Conservation (phyloP, 2,113 vertebrate genomes). For the Brachyhypopomus gauderio region DNA sequence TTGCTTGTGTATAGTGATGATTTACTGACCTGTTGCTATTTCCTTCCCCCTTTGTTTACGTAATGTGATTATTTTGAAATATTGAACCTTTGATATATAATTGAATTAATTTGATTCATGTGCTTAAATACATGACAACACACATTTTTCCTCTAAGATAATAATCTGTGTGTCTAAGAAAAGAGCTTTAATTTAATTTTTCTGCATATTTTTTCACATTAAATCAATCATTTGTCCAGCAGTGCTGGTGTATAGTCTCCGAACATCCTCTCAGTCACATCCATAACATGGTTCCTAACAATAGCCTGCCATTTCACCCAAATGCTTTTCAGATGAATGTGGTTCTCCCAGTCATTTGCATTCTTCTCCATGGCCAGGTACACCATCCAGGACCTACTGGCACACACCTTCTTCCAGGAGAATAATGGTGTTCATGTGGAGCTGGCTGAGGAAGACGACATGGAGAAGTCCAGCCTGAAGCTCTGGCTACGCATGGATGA, state of each 20-base stretch:
- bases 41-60: not conserved
- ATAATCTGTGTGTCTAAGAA: constrained; percentile 28
- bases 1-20: not conserved
- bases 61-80: constrained; percentile 24
- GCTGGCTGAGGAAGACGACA: constrained; percentile 89
- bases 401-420: constrained; percentile 92
- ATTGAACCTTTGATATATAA: not conserved
- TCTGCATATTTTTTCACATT: not conserved
- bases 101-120: constrained; percentile 28
- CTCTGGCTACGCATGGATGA: constrained; percentile 94
- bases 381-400: constrained; percentile 92
- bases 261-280: not conserved
- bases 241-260: not conserved
- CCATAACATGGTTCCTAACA: not conserved
- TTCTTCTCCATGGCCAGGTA: constrained; percentile 72
- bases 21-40: not conserved
- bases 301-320: not conserved
- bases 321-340: not conserved
- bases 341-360: not conserved
- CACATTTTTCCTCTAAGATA: constrained; percentile 12
- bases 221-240: constrained; percentile 1
- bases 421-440: constrained; percentile 88
- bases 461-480: constrained; percentile 82
- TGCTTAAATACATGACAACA: not conserved
- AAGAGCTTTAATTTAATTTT: constrained; percentile 11